Evolutionary conservation across 2,888 invertebrate species (phyloP).

Genomic region (Heliconius charithonia): DNA sequence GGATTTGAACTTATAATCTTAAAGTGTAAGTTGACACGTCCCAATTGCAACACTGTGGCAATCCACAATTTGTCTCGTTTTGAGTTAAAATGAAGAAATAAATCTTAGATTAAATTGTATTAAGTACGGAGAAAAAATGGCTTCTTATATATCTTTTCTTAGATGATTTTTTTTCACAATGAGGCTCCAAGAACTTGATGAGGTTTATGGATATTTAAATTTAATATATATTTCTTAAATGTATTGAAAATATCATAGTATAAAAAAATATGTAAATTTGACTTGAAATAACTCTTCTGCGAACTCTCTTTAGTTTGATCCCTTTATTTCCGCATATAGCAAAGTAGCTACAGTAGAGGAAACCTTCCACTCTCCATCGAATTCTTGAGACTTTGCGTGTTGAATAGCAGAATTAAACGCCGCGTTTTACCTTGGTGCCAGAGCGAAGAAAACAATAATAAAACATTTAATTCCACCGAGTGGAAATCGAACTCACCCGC

Average conservation of each 20-base stretch:
- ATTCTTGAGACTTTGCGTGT: too few relatives aligned
- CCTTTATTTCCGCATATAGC: too few relatives aligned
- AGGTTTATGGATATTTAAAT: neutral
- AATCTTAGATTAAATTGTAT: neutral
- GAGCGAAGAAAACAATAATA: too few relatives aligned
- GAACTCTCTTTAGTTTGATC: neutral
- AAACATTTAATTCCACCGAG: too few relatives aligned
- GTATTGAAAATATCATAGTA: too few relatives aligned
- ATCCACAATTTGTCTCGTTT: neutral
- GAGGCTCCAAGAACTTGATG: neutral
- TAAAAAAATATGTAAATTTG: too few relatives aligned
- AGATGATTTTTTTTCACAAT: neutral
- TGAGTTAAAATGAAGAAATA: neutral
- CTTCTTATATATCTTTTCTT: neutral
- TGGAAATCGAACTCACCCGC: too few relatives aligned
- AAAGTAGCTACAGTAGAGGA: too few relatives aligned
- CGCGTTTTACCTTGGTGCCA: too few relatives aligned
- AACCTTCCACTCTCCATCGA: too few relatives aligned
- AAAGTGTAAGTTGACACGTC: neutral
- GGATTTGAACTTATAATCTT: conserved; percentile 2
- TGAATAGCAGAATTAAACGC: too few relatives aligned
- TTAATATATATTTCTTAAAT: neutral
- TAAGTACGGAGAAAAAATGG: neutral
- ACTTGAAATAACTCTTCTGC: too few relatives aligned
- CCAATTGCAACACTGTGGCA: neutral